Base-by-base conservation (phyloP, 1,140 invertebrate genomes). In the Drosophila ambigua region DNA sequence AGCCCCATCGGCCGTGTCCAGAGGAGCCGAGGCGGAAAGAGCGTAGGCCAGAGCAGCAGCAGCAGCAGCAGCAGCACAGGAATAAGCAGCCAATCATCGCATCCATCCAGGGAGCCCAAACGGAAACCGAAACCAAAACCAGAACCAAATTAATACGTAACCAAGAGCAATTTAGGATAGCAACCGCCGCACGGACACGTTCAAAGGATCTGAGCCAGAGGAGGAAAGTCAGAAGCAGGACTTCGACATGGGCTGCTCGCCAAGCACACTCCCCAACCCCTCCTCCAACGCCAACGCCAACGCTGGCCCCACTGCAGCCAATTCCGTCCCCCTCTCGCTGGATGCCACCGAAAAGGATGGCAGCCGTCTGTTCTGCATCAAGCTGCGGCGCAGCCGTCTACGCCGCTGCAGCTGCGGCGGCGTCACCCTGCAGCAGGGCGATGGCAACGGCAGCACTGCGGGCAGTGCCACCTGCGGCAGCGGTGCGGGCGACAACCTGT, bases 331-430 rank as follows among this genome's bases (percentile, higher is more conserved):
- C 43, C 53, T 87, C 16, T 76, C 82, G 7, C 35, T 87, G 48
- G 85, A 79, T 51, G 81, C 58, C 65, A 81, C 72, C 51, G 88
- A 91, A 23, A 91, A 91, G 81, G 90, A 90, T 54, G 82, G 73
- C 26, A 91, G 77, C 44, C 55, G 88, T 5, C 71, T 91, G n/a
- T 91, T 91, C 55, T 91, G 90, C 81, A 91, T 91, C 45, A 91
- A 90, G 52, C 35, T 91, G 45, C 74, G 90, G 1, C 84, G 90
- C 46, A 76, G 73, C n/a, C 85, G 90, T 35, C 60, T 85, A 54
- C 81, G 90, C 7, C 81, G 90, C 51, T 91, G 87, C 74, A 91
- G 90, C 68, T 88, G 73, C 58, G 85, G 72, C 39, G 85, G 82
- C 15, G 84, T 66, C 16, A 77, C 67, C 59, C 20, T 79, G 60